A percentile compares a stretch with the other conserved stretches of the same genome.
These are phyloP conservation scores for Spheniscus mendiculus DNA, from an alignment of 2,113 vertebrate genomes.

Conservation along the genomic window DNA sequence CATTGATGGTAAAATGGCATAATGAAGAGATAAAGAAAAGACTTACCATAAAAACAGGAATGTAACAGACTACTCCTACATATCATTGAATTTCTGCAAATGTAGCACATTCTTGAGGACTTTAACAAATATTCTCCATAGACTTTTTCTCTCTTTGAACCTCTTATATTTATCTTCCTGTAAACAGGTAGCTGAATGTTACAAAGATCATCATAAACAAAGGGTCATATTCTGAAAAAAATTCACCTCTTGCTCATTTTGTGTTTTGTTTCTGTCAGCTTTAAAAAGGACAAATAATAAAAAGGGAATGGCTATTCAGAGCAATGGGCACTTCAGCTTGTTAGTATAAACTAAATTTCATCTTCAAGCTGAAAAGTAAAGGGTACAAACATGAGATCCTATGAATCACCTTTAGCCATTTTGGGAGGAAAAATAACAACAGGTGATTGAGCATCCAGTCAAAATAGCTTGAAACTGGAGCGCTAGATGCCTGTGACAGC, in stretches of 20 bases:
- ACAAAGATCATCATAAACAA: not conserved
- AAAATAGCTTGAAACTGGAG: not conserved
- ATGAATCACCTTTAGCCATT: not conserved
- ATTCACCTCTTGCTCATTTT: not conserved
- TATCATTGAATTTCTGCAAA: not conserved
- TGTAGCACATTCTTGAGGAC: fast-evolving
- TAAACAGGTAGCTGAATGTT: not conserved
- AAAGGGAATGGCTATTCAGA: not conserved
- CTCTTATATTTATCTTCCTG: not conserved
- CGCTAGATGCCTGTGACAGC: not conserved
- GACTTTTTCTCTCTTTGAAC: not conserved
- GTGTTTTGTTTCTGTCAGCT: not conserved
- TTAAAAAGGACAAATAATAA: not conserved
- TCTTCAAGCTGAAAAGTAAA: not conserved
- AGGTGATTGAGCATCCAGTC: not conserved
- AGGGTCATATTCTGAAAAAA: not conserved
- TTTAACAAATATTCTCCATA: not conserved
- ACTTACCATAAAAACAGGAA: not conserved
- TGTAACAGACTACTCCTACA: not conserved
- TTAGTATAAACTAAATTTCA: not conserved
- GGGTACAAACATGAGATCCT: not conserved
- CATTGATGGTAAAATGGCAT: not conserved
- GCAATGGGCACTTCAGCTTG: not conserved
- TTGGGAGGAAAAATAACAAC: not conserved
- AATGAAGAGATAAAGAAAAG: not conserved